Evolutionary conservation across 2,797 vertebrate species (phyloP).

Genomic region (Sebastes taczanowskii): DNA sequence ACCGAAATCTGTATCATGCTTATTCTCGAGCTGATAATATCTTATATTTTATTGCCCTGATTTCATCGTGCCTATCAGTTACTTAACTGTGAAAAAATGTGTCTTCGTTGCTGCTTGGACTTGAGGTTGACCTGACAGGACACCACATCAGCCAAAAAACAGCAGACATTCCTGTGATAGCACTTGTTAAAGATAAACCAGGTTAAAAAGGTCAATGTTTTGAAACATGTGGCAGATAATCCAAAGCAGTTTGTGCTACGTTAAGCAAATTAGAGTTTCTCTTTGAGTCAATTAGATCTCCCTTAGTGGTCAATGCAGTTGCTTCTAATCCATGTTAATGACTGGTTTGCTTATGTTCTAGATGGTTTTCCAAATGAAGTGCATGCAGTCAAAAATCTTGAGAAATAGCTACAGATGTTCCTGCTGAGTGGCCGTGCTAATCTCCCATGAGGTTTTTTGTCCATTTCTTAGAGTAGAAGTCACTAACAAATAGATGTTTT

Average conservation of each 20-base stretch:
- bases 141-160: not conserved
- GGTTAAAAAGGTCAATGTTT: not conserved
- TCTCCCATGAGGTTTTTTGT: not conserved
- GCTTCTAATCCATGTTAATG: not conserved
- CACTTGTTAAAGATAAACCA: conserved; percentile 2
- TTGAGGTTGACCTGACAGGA: not conserved
- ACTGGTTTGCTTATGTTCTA: not conserved
- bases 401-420: no score
- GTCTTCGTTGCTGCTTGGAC: not conserved
- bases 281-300: not conserved
- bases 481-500: not conserved
- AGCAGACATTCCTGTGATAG: not conserved
- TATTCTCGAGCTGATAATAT: not conserved
- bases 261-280: conserved; percentile 3
- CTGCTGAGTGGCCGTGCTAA: no score
- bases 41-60: not conserved
- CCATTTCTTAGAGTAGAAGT: not conserved
- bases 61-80: not conserved
- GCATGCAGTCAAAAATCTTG: not conserved
- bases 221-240: not conserved
- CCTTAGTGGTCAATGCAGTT: not conserved
- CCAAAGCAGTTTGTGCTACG: not conserved
- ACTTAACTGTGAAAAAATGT: not conserved
- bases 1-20: not conserved
- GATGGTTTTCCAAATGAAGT: no score